Conservation (phyloP, 2,113 vertebrate genomes). For the Istiophorus platypterus region DNA sequence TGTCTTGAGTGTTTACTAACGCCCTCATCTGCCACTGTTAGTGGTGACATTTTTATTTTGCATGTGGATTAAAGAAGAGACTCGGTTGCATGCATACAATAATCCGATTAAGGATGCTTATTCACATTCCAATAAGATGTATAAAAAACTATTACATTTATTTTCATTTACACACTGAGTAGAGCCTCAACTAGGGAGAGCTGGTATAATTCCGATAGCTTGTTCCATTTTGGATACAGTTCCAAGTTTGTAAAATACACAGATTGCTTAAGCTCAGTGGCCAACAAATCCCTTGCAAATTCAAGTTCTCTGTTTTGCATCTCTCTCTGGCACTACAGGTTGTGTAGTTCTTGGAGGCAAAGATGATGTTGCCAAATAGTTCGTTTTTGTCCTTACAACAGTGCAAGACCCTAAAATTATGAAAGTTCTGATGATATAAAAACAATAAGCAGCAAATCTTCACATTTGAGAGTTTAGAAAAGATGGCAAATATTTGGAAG, state of each 20-base stretch:
- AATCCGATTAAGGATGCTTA: background rate
- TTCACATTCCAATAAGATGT: background rate
- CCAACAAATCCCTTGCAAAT: background rate
- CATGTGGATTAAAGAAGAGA: background rate
- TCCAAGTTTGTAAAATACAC: background rate
- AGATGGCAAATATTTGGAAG: background rate
- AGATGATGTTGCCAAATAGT: too few species aligned
- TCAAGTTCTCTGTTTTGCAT: too few species aligned
- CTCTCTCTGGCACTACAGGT: too few species aligned
- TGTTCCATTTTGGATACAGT: background rate
- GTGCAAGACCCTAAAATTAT: too few species aligned
- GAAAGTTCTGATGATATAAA: background rate
- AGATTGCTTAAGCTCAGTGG: background rate
- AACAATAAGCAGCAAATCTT: background rate
- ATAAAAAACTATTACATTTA: background rate
- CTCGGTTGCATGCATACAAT: background rate
- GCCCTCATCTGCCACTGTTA: background rate
- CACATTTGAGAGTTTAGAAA: background rate
- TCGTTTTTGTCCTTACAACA: too few species aligned
- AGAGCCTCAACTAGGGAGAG: background rate
- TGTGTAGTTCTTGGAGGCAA: too few species aligned
- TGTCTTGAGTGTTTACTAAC: constrained; percentile 40
- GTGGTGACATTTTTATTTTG: constrained; percentile 6
- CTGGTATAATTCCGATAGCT: too few species aligned
- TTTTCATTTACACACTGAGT: background rate